A percentile compares a stretch with the other conserved stretches of the same genome.
Evolutionary conservation across 2,888 invertebrate genomes (phyloP).

Genomic region (Scrobipalpa costella): DNA sequence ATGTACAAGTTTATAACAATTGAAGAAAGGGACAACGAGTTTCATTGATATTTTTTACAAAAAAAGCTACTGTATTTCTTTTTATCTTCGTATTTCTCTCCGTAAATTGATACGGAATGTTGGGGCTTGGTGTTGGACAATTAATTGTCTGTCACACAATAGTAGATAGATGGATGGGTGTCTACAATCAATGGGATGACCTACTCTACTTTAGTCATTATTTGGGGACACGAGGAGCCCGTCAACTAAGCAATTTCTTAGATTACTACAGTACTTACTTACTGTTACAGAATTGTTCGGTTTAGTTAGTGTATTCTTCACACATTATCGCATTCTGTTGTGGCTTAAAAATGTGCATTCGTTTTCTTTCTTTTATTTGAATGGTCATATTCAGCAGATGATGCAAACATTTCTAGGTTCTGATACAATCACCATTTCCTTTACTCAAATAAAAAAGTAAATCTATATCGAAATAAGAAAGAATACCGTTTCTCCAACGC

Average conservation of each 20-base stretch:
- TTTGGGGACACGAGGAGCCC: constrained; percentile 1
- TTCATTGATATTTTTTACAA: background rate
- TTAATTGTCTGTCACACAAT: constrained; percentile 14
- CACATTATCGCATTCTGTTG: no score
- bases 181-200: background rate
- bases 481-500: no score
- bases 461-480: no score
- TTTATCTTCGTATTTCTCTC: background rate
- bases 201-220: constrained; percentile 3
- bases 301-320: no score
- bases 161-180: constrained; percentile 12
- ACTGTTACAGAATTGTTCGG: no score
- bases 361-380: no score
- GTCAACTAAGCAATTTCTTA: background rate
- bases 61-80: constrained; percentile 1
- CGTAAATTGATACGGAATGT: constrained; percentile 21
- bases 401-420: no score
- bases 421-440: no score
- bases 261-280: no score
- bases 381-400: no score
- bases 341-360: no score
- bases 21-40: background rate
- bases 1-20: constrained; percentile 39
- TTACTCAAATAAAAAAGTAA: no score
- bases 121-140: constrained; percentile 1